phyloP scores from a whole-genome alignment of 2,113 vertebrate genomes.

The Addax nasomaculatus region DNA sequence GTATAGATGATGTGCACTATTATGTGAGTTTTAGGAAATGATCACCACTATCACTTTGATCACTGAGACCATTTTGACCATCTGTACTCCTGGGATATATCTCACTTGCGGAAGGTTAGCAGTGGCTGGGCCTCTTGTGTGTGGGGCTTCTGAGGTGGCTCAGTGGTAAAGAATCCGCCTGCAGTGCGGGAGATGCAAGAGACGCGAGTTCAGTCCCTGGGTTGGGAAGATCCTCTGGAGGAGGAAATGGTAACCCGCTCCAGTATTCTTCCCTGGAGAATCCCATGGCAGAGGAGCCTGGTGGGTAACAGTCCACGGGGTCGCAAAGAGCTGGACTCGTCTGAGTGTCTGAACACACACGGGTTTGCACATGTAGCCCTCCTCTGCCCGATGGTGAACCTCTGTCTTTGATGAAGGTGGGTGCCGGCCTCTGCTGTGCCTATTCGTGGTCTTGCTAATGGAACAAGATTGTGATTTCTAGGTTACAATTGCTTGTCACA shows the following conservation, averaged over 20 bases:
- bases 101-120: neutral
- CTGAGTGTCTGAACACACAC: neutral
- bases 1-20: too few species aligned
- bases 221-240: neutral
- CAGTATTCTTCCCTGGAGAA: neutral
- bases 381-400: neutral
- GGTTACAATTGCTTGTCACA: neutral
- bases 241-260: neutral
- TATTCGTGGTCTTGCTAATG: neutral
- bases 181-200: neutral
- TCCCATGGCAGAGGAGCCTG: neutral
- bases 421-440: neutral
- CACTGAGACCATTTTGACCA: neutral
- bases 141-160: neutral
- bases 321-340: rapidly evolving
- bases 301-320: neutral
- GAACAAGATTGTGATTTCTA: neutral
- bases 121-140: neutral
- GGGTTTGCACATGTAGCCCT: neutral
- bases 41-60: neutral
- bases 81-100: neutral
- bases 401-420: neutral
- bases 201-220: neutral
- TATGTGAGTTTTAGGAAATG: neutral
- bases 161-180: neutral